phyloP scores from a whole-genome alignment of 2,888 invertebrate genomes.

The Antitype chi region DNA sequence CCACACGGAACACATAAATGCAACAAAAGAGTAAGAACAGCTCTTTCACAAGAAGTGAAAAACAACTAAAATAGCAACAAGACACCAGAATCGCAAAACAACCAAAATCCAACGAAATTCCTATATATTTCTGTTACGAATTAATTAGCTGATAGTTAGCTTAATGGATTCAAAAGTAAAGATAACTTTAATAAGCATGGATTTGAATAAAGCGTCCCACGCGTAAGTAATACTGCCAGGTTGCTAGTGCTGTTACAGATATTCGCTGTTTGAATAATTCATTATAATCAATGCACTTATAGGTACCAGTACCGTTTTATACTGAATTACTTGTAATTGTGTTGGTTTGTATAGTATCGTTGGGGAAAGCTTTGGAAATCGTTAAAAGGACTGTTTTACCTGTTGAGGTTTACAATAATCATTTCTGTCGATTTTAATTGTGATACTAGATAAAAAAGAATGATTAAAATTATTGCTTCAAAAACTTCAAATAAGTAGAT shows the following conservation, averaged over 20 bases:
- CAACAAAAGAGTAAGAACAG: not conserved
- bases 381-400: not conserved
- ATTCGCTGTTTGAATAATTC: slow-evolving; percentile 86
- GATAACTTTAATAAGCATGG: slow-evolving; percentile 82
- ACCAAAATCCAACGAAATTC: slow-evolving; percentile 36
- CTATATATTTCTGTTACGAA: slow-evolving; percentile 59
- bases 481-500: too few species aligned
- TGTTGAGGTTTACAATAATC: not conserved
- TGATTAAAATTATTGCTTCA: too few species aligned
- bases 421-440: too few species aligned
- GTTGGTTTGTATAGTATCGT: slow-evolving; percentile 23
- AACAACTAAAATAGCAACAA: slow-evolving; percentile 17
- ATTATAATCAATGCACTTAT: slow-evolving; percentile 87
- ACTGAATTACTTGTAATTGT: slow-evolving; percentile 63
- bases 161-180: slow-evolving; percentile 79
- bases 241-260: slow-evolving; percentile 55
- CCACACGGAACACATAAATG: not conserved
- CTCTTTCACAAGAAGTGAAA: not conserved
- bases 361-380: slow-evolving; percentile 45
- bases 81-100: slow-evolving; percentile 27
- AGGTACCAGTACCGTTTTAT: slow-evolving; percentile 71
- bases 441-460: too few species aligned
- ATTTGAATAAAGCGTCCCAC: slow-evolving; percentile 80
- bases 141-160: slow-evolving; percentile 79
- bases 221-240: slow-evolving; percentile 68